A percentile compares a stretch with the other conserved stretches of the same genome.
phyloP scores from a whole-genome alignment of 1,140 invertebrate species.

The Bilobella aurantiaca region DNA sequence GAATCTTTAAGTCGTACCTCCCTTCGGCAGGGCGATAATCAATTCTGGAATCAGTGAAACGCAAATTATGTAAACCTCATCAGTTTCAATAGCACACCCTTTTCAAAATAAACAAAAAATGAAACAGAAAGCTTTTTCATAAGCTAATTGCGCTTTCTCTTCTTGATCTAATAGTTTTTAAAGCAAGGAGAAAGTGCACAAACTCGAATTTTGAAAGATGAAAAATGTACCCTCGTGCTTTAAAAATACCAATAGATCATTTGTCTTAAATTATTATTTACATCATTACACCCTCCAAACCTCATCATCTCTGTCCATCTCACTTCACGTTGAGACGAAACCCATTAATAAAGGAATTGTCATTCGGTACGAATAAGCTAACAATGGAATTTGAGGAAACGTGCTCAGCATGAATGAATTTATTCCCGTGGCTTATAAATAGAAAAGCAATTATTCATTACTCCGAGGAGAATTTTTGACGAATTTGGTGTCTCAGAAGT shows the following conservation, averaged over 20 bases:
- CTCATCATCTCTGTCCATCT: neutral
- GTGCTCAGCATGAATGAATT: neutral
- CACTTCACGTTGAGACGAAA: neutral
- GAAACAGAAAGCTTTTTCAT: too few species aligned
- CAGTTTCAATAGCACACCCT: too few species aligned
- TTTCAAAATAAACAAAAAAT: neutral
- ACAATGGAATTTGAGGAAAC: neutral
- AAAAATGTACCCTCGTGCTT: too few species aligned
- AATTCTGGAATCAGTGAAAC: conserved; percentile 46
- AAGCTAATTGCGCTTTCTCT: too few species aligned
- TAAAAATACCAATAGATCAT: too few species aligned
- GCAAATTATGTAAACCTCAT: neutral
- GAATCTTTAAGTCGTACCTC: conserved; percentile 74
- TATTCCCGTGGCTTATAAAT: neutral
- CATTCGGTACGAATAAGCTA: neutral
- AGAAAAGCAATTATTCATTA: conserved; percentile 1
- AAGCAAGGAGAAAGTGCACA: too few species aligned
- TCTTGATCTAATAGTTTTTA: too few species aligned
- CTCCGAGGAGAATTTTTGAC: neutral
- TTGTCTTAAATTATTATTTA: too few species aligned
- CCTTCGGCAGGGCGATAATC: conserved; percentile 65
- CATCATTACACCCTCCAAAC: neutral
- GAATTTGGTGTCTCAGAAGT: neutral
- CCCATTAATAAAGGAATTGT: neutral
- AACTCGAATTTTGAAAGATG: too few species aligned